Base-by-base conservation (phyloP, 1,140 invertebrate species). In the Asobara japonica region DNA sequence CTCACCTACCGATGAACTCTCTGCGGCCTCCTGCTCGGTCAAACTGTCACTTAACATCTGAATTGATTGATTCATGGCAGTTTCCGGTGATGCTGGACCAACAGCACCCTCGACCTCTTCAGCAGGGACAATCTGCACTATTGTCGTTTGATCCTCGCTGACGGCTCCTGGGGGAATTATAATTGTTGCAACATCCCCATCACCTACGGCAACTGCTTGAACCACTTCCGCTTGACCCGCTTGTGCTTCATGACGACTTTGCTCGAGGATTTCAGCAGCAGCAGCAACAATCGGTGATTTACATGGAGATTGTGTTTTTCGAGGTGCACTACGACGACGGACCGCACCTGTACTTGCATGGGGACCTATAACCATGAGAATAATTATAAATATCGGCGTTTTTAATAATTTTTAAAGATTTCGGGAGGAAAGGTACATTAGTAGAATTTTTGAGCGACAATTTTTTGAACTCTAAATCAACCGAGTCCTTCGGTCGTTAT, bases 221-320 rank as follows among this genome's bases (percentile, higher is more conserved):
- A 84, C 61, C n/a, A 84, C 69, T 2, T 84, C 79, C 0, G 82
- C 82, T 20, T 81, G 77, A 72, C 82, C 81, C 0, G 74, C 56
- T 56, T 48, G 77, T 3, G 82, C 81, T 8, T 81, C 60, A 38
- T 82, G 76, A 10, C 18, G 45, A 2, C 79, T 80, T 13, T 74
- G 76, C 31, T 71, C 75, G 0, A 77, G 25, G 18, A 83, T 45
- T 56, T 56, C 51, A 7, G 25, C 0, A 7, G 62, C 64, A 3
- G 62, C 56, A 0, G 65, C 29, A 8, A 60, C 64, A 0, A 30
- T 3, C 16, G 45, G 62, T 11, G 16, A 13, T 48, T 20, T n/a
- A 6, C 33, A 65, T 3, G 51, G 20, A 2, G 51, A 11, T 3
- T 11, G 51, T 31, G 33, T 5, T 25, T 25, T 22, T 51, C 41